Conservation (phyloP, 2,888 invertebrate genomes). For the Callyntrura sp. region DNA sequence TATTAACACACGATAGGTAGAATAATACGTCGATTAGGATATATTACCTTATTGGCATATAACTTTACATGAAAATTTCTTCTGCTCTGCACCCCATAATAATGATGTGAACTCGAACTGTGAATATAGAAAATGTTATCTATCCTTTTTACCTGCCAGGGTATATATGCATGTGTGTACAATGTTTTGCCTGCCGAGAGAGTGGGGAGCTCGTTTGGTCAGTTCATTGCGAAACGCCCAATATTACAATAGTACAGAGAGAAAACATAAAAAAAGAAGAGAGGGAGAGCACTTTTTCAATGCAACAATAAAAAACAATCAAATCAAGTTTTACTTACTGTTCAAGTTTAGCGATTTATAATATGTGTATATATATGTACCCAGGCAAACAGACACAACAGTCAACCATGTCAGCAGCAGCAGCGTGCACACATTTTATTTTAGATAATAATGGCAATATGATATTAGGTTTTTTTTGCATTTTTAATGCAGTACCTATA, state of each 20-base stretch:
- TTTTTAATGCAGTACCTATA: background rate
- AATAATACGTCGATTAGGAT: background rate
- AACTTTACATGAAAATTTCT: background rate
- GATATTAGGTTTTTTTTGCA: background rate
- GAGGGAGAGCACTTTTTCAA: slow-evolving; percentile 52
- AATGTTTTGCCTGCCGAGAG: background rate
- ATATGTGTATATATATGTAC: background rate
- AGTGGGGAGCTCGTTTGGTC: slow-evolving; percentile 69
- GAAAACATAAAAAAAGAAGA: background rate
- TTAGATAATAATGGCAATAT: background rate
- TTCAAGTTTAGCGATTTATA: slow-evolving; percentile 3
- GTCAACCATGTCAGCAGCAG: background rate
- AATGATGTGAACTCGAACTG: slow-evolving; percentile 6
- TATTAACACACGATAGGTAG: background rate
- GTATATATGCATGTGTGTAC: background rate
- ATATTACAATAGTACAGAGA: background rate
- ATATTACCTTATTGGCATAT: background rate
- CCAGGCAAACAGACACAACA: slow-evolving; percentile 27
- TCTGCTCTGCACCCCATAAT: background rate
- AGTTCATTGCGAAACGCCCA: slow-evolving; percentile 57
- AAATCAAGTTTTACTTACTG: slow-evolving; percentile 60
- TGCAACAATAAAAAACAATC: slow-evolving; percentile 66
- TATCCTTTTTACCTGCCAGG: too few species aligned
- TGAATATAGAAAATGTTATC: slow-evolving; percentile 1
- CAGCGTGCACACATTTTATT: background rate